A percentile compares a stretch with the other conserved stretches of the same genome.
These are phyloP conservation scores for Phaonia tiefii DNA, from an alignment of 2,888 invertebrate species.

Conservation along the genomic window DNA sequence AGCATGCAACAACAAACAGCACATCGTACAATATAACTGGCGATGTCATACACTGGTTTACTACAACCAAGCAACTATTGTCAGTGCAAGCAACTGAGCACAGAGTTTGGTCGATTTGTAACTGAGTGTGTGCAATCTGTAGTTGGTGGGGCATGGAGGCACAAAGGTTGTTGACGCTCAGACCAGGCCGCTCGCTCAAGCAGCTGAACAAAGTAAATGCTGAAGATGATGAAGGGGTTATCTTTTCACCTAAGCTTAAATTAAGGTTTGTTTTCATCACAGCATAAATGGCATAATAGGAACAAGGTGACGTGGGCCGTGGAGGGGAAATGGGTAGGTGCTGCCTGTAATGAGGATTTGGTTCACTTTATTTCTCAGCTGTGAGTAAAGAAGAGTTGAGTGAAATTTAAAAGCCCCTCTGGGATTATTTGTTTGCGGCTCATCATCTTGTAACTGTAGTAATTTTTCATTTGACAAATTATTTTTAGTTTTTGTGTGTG, in stretches of 20 bases:
- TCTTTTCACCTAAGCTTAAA: conserved; percentile 18
- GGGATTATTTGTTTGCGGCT: conserved; percentile 19
- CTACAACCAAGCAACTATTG: conserved; percentile 1
- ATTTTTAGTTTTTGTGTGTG: conserved; percentile 69
- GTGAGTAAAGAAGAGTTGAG: not conserved
- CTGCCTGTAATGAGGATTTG: conserved; percentile 23
- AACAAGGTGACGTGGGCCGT: conserved; percentile 20
- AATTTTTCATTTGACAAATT: conserved; percentile 78
- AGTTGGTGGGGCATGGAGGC: conserved; percentile 10
- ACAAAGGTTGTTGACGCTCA: conserved; percentile 49
- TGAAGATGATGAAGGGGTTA: conserved; percentile 11
- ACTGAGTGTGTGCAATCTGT: not conserved
- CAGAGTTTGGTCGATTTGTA: conserved; percentile 1
- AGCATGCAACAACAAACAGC: not conserved
- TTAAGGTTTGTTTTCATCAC: conserved; percentile 38
- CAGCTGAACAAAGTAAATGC: not conserved
- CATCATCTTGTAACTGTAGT: conserved; percentile 74
- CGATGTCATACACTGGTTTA: conserved; percentile 44
- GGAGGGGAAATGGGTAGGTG: not conserved
- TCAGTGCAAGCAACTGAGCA: not conserved
- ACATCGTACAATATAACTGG: conserved; percentile 24
- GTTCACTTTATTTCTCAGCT: conserved; percentile 13
- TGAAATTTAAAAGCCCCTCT: not conserved
- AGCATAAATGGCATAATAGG: not conserved
- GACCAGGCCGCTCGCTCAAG: not conserved